These are phyloP conservation scores for Platyura marginata DNA, from an alignment of 1,140 invertebrate genomes.

Conservation along the genomic window DNA sequence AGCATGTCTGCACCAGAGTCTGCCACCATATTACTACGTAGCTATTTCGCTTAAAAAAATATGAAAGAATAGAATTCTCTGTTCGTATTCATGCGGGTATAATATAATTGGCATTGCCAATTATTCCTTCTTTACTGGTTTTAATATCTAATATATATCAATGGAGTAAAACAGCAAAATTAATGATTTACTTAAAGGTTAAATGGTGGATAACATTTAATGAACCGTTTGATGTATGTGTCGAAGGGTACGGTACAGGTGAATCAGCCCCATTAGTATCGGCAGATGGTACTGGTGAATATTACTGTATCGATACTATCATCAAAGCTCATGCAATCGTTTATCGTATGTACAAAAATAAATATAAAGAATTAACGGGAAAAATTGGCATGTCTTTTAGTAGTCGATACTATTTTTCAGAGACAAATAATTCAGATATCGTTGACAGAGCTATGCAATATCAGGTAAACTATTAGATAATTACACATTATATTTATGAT, in stretches of 20 bases:
- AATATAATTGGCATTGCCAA: too few species aligned
- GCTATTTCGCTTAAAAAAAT: too few species aligned
- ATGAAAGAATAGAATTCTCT: too few species aligned
- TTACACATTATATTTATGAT: not conserved
- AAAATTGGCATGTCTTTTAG: conserved; percentile 31
- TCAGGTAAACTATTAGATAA: conserved; percentile 18
- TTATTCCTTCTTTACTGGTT: too few species aligned
- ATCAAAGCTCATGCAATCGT: conserved; percentile 33
- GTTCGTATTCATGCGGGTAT: too few species aligned
- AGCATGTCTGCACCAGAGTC: too few species aligned
- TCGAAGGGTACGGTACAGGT: conserved; percentile 19
- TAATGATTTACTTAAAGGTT: too few species aligned
- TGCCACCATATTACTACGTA: too few species aligned
- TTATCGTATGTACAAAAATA: conserved; percentile 24
- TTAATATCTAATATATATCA: too few species aligned
- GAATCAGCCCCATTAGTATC: conserved; percentile 22
- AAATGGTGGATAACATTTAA: conserved; percentile 29
- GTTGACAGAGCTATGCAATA: conserved; percentile 31
- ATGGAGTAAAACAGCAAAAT: too few species aligned
- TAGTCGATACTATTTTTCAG: conserved; percentile 28
- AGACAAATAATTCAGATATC: conserved; percentile 14
- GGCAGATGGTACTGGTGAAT: conserved; percentile 25
- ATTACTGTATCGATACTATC: conserved; percentile 29
- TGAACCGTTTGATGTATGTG: conserved; percentile 25
- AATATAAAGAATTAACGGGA: conserved; percentile 20